These are phyloP conservation scores for Ochlodes sylvanus DNA, from an alignment of 2,888 invertebrate genomes.

Conservation along the genomic window DNA sequence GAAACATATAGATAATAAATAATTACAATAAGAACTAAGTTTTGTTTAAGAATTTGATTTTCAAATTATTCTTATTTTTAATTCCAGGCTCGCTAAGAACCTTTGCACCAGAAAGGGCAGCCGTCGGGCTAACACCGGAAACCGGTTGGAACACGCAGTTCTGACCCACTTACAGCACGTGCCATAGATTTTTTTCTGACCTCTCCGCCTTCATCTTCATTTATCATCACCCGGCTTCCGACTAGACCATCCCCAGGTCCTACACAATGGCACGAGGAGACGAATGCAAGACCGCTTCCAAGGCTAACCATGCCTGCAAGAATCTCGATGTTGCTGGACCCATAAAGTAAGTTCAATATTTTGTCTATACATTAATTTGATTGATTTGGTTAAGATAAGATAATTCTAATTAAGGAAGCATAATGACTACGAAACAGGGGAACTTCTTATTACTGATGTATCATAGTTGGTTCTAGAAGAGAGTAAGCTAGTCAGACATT, in stretches of 20 bases:
- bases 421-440: too few relatives aligned
- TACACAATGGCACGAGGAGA: conserved; percentile 80
- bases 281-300: conserved; percentile 76
- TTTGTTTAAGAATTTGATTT: too few relatives aligned
- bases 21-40: too few relatives aligned
- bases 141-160: conserved; percentile 93
- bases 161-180: conserved; percentile 94
- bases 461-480: too few relatives aligned
- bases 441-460: too few relatives aligned
- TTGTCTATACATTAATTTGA: not conserved
- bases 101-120: conserved; percentile 93
- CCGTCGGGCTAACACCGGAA: conserved; percentile 93
- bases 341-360: conserved; percentile 63
- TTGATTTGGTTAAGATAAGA: too few relatives aligned
- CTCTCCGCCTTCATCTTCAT: conserved; percentile 55
- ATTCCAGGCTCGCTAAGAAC: conserved; percentile 91
- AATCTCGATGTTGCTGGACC: conserved; percentile 71
- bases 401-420: too few relatives aligned
- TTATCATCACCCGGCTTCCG: conserved; percentile 57
- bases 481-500: too few relatives aligned
- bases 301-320: conserved; percentile 75
- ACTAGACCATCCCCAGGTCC: conserved; percentile 34
- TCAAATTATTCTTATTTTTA: conserved; percentile 32
- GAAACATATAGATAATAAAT: too few relatives aligned
- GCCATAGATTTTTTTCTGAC: conserved; percentile 86